Conservation (phyloP, 2,888 invertebrate species). For the Formica aserva region DNA sequence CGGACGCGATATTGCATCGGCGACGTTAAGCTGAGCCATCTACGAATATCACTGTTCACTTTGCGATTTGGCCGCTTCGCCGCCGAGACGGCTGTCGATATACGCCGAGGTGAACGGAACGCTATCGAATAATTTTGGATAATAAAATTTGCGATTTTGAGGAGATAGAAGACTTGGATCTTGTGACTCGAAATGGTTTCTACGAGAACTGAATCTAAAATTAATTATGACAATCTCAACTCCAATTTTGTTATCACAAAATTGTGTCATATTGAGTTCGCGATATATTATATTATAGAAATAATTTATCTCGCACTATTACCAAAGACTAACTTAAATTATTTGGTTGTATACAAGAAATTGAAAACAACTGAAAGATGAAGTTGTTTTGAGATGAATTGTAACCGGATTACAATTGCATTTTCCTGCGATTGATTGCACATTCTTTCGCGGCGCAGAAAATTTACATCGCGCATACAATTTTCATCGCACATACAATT, state of each 20-base stretch:
- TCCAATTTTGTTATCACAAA: neutral
- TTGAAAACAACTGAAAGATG: neutral
- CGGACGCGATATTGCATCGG: slow-evolving; percentile 35
- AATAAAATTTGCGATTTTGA: neutral
- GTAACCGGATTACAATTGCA: neutral
- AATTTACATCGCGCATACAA: neutral
- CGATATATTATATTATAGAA: neutral
- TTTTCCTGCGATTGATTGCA: neutral
- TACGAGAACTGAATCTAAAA: neutral
- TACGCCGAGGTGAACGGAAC: neutral
- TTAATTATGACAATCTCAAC: neutral
- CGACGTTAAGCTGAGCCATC: slow-evolving; percentile 59
- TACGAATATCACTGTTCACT: slow-evolving; percentile 24
- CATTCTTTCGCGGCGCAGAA: neutral
- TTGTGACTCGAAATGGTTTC: neutral
- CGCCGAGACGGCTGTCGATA: neutral
- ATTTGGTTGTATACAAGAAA: neutral
- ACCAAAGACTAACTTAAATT: neutral
- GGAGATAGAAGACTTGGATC: neutral
- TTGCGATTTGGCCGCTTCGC: slow-evolving; percentile 20
- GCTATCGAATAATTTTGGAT: neutral
- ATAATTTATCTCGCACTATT: neutral
- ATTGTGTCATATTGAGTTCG: neutral
- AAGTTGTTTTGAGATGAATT: neutral
- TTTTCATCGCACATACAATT: neutral